phyloP scores from a whole-genome alignment of 2,113 vertebrate species.

The Alligator mississippiensis region DNA sequence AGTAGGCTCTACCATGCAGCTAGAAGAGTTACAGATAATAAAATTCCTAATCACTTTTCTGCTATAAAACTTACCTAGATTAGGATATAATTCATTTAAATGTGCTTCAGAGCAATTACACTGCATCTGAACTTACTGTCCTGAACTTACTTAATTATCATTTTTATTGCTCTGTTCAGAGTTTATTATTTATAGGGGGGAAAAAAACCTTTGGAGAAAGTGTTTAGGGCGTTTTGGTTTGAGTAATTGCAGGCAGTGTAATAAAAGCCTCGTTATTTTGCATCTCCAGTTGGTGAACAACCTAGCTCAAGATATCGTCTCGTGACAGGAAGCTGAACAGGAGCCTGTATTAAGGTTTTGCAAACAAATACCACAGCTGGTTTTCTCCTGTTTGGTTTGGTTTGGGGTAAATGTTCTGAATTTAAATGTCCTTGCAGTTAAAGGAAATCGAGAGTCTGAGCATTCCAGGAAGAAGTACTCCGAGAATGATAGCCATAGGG shows the following conservation, averaged over 20 bases:
- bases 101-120: slow-evolving; percentile 35
- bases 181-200: neutral
- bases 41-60: slow-evolving; percentile 59
- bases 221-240: neutral
- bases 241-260: neutral
- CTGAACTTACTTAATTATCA: slow-evolving; percentile 27
- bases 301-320: neutral
- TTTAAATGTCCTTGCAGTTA: neutral
- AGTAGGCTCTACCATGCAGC: neutral
- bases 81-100: slow-evolving; percentile 37
- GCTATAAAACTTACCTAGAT: slow-evolving; percentile 56
- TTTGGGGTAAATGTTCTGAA: neutral
- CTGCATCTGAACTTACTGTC: slow-evolving; percentile 13
- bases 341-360: neutral
- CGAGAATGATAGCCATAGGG: neutral
- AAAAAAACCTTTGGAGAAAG: slow-evolving; percentile 19
- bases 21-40: slow-evolving; percentile 30
- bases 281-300: neutral
- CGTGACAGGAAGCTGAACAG: neutral
- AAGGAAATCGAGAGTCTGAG: neutral
- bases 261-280: rapidly evolving
- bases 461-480: neutral
- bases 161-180: slow-evolving; percentile 27
- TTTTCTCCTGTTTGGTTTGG: neutral
- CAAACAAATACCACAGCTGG: neutral